phyloP scores from a whole-genome alignment of 2,113 vertebrate genomes.

The Sinosuthora webbiana region DNA sequence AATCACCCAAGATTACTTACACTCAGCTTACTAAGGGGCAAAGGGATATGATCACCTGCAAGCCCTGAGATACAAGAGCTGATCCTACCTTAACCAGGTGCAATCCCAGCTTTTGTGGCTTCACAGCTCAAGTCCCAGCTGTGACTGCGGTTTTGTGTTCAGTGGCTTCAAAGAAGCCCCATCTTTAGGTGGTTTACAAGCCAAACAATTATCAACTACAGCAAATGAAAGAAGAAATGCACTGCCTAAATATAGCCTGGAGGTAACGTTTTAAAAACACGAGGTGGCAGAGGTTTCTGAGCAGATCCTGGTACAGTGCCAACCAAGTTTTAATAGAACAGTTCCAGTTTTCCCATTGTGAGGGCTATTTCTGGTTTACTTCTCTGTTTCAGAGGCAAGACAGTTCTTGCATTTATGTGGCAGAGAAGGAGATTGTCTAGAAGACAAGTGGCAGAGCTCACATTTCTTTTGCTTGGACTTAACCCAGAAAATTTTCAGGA shows the following conservation, averaged over 20 bases:
- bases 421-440: background rate
- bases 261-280: background rate
- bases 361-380: background rate
- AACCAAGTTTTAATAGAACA: background rate
- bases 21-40: no score
- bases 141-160: background rate
- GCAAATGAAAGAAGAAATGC: background rate
- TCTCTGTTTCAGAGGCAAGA: background rate
- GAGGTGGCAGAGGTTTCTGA: background rate
- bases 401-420: background rate
- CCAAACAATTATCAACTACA: background rate
- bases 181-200: background rate
- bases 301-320: background rate
- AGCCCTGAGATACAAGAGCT: background rate
- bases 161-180: background rate
- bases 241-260: background rate
- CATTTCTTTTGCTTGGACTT: background rate
- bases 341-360: background rate
- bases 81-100: background rate
- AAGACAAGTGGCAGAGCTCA: background rate
- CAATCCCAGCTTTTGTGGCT: background rate
- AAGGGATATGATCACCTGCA: background rate
- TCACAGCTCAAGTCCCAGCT: background rate
- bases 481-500: background rate
- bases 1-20: background rate